Percentiles rank a stretch among this genome's conserved stretches.
Evolutionary conservation across 2,888 invertebrate genomes (phyloP).

Genomic region (Drosophila demipolita): DNA sequence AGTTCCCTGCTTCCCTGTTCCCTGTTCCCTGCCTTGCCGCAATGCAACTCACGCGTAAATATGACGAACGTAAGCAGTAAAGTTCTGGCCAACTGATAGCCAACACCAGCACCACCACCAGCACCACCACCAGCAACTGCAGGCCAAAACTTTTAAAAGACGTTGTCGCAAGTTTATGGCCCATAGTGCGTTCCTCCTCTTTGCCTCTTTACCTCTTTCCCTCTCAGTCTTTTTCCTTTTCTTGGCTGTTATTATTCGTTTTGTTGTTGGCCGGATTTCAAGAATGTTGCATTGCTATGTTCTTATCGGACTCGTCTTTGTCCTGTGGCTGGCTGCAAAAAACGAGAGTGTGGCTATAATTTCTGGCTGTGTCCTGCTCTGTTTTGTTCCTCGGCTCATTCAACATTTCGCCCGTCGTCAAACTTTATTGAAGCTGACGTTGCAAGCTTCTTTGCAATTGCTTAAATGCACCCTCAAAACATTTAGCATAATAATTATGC

Average conservation of each 20-base stretch:
- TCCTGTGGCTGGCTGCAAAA: constrained; percentile 58
- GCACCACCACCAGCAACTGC: constrained; percentile 57
- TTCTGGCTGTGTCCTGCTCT: constrained; percentile 47
- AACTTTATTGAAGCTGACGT: constrained; percentile 71
- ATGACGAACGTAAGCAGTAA: constrained; percentile 81
- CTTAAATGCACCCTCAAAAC: constrained; percentile 43
- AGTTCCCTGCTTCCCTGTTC: not conserved
- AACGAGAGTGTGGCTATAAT: constrained; percentile 80
- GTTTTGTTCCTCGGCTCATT: constrained; percentile 38
- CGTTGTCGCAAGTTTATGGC: constrained; percentile 72
- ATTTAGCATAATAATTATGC: constrained; percentile 31
- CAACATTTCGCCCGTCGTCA: constrained; percentile 50
- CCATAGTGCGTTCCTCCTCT: constrained; percentile 51
- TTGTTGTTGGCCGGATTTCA: constrained; percentile 71
- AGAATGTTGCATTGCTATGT: constrained; percentile 63
- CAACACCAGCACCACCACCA: constrained; percentile 51
- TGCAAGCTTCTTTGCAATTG: constrained; percentile 39
- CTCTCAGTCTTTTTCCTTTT: not conserved
- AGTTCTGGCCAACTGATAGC: constrained; percentile 81
- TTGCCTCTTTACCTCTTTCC: not conserved
- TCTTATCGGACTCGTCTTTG: constrained; percentile 69
- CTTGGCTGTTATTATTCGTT: constrained; percentile 15
- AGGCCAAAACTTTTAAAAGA: constrained; percentile 70
- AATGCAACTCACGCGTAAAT: constrained; percentile 73
- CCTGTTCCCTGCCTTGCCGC: constrained; percentile 2